Evolutionary conservation across 1,140 invertebrate genomes (phyloP).

Genomic region (Carcinoscorpius rotundicauda): DNA sequence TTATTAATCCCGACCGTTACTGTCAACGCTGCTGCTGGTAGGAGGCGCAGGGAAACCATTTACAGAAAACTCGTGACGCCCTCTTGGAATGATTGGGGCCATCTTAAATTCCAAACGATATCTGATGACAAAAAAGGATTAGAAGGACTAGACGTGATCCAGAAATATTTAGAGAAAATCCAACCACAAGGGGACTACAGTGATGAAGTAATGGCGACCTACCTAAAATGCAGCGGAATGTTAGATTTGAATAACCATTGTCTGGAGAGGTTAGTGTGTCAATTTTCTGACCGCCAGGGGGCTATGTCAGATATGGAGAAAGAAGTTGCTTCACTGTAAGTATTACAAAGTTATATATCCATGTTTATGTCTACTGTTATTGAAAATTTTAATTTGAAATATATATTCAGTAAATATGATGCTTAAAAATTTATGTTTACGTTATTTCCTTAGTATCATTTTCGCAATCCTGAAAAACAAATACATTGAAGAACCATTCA

Average conservation of each 20-base stretch:
- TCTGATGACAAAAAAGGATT: too few species aligned
- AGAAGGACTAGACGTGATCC: conserved; percentile 21
- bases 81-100: too few species aligned
- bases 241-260: conserved; percentile 25
- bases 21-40: conserved; percentile 1
- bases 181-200: conserved; percentile 24
- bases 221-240: conserved; percentile 29
- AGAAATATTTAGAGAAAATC: conserved; percentile 24
- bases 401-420: too few species aligned
- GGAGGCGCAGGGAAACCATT: not conserved
- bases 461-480: too few species aligned
- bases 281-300: conserved; percentile 32
- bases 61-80: too few species aligned
- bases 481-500: too few species aligned
- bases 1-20: too few species aligned
- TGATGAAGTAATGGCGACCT: conserved; percentile 29
- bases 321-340: conserved; percentile 29
- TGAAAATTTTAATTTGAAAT: too few species aligned
- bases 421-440: too few species aligned
- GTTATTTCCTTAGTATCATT: too few species aligned
- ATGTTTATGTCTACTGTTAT: too few species aligned
- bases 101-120: too few species aligned
- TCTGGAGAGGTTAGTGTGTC: conserved; percentile 31
- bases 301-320: conserved; percentile 27
- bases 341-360: not conserved